Percentiles rank a stretch among this genome's conserved stretches.
These are phyloP conservation scores for Dicyrtoma fusca DNA, from an alignment of 2,888 invertebrate species.

Conservation along the genomic window DNA sequence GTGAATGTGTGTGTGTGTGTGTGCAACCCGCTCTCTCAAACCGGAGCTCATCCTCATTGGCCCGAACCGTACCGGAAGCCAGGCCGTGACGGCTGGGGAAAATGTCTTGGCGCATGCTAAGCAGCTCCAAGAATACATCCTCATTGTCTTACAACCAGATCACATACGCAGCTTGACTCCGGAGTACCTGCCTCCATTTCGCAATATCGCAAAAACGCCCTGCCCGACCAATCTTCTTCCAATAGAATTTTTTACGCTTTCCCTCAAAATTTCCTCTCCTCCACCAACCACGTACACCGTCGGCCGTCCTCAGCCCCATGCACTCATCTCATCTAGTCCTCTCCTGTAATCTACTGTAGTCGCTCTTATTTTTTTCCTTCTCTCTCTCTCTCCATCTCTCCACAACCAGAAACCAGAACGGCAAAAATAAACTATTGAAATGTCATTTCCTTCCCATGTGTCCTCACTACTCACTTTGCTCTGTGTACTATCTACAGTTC, in stretches of 20 bases:
- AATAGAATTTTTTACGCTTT: constrained; percentile 37
- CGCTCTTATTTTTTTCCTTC: too few relatives aligned
- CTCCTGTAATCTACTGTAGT: too few relatives aligned
- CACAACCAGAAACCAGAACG: constrained; percentile 25
- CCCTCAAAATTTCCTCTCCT: constrained; percentile 28
- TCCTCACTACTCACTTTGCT: too few relatives aligned
- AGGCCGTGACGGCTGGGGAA: constrained; percentile 53
- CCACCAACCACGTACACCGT: constrained; percentile 36
- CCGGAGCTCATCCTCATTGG: constrained; percentile 43
- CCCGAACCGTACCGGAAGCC: constrained; percentile 53
- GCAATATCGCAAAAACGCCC: constrained; percentile 37
- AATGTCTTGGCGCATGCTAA: constrained; percentile 55
- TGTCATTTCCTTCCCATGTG: constrained; percentile 19
- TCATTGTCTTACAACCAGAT: constrained; percentile 47
- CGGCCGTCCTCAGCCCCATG: too few relatives aligned
- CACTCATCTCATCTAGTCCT: too few relatives aligned
- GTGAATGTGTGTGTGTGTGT: constrained; percentile 4
- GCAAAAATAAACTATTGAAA: constrained; percentile 16
- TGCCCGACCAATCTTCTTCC: constrained; percentile 37
- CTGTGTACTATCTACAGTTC: background rate
- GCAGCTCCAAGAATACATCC: constrained; percentile 9
- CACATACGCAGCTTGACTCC: constrained; percentile 43
- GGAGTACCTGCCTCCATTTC: constrained; percentile 35
- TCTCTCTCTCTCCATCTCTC: constrained; percentile 20
- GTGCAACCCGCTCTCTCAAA: constrained; percentile 49